Conservation (phyloP, 2,113 vertebrate genomes). For the Clarias magur region DNA sequence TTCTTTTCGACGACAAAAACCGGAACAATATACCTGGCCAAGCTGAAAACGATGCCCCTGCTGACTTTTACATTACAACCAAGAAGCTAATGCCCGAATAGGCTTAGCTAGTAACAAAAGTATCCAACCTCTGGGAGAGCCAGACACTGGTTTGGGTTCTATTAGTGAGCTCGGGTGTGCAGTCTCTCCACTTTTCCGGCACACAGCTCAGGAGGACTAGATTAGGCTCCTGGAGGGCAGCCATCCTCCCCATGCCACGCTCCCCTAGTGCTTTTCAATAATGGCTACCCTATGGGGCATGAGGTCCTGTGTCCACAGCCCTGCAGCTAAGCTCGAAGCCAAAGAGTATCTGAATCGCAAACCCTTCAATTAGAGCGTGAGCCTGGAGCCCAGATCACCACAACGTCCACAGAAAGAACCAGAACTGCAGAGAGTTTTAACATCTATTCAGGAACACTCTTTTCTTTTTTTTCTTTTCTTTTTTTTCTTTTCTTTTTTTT, state of each 20-base stretch:
- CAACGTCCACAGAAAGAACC: neutral
- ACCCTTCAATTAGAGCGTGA: slow-evolving; percentile 31
- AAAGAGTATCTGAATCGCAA: slow-evolving; percentile 48
- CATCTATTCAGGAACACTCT: neutral
- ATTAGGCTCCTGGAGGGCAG: slow-evolving; percentile 70
- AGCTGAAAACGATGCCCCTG: slow-evolving; percentile 72
- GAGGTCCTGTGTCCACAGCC: slow-evolving; percentile 60
- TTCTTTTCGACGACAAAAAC: slow-evolving; percentile 57
- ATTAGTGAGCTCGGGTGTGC: slow-evolving; percentile 68
- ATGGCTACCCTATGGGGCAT: slow-evolving; percentile 63
- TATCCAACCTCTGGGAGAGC: slow-evolving; percentile 64
- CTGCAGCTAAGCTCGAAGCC: slow-evolving; percentile 50
- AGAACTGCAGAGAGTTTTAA: neutral
- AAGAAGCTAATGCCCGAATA: slow-evolving; percentile 69
- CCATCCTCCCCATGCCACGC: slow-evolving; percentile 44
- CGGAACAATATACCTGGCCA: slow-evolving; percentile 74
- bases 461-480: neutral
- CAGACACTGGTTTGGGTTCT: slow-evolving; percentile 63
- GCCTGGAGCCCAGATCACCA: slow-evolving; percentile 9
- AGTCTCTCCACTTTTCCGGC: slow-evolving; percentile 60
- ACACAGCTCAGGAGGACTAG: slow-evolving; percentile 53
- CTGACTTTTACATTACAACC: slow-evolving; percentile 73
- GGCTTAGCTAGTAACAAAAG: slow-evolving; percentile 74
- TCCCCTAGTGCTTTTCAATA: slow-evolving; percentile 55
- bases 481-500: neutral